Evolutionary conservation across 2,113 vertebrate genomes (phyloP).

Genomic region (Carlito syrichta): DNA sequence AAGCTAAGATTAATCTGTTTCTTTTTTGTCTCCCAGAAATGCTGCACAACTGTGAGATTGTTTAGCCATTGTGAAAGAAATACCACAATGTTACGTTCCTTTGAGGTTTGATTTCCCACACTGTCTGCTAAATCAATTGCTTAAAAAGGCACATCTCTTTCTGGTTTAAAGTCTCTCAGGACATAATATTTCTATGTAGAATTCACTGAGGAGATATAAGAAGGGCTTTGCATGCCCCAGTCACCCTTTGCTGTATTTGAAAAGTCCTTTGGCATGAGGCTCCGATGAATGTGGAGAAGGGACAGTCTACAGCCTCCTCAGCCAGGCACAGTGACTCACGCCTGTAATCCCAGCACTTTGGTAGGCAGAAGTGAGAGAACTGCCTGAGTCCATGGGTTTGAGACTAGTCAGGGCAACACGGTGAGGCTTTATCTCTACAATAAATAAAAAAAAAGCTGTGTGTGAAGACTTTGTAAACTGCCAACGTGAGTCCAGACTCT

Average conservation of each 20-base stretch:
- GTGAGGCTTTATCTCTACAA: too few relatives aligned
- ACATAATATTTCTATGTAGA: not conserved
- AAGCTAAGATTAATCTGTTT: not conserved
- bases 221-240: not conserved
- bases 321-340: too few relatives aligned
- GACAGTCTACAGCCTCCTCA: not conserved
- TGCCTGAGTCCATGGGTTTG: too few relatives aligned
- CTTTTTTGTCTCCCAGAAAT: not conserved
- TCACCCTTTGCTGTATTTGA: not conserved
- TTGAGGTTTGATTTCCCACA: not conserved
- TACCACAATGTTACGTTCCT: not conserved
- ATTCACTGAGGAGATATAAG: not conserved
- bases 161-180: not conserved
- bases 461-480: too few relatives aligned
- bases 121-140: not conserved
- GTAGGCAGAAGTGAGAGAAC: too few relatives aligned
- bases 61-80: slow-evolving; percentile 31
- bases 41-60: not conserved
- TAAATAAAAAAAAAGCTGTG: too few relatives aligned
- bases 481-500: too few relatives aligned
- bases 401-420: too few relatives aligned
- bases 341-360: too few relatives aligned
- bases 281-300: not conserved
- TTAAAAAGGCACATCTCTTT: not conserved
- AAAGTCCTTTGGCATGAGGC: rapidly evolving